Evolutionary conservation across 2,888 invertebrate species (phyloP).

Genomic region (Microctonus brassicae): DNA sequence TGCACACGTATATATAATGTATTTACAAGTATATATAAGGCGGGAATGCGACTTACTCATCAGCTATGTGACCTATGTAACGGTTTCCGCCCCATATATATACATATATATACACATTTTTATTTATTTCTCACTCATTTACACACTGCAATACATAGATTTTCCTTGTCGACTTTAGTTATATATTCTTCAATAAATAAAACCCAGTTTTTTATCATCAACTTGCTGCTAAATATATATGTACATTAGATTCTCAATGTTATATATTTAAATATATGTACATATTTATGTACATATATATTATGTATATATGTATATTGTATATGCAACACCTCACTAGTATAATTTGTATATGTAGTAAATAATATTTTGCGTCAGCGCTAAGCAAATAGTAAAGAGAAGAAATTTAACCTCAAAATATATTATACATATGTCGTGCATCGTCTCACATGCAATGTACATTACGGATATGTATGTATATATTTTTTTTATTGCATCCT

Average conservation of each 20-base stretch:
- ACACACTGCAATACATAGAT: too few species aligned
- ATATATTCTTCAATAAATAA: too few species aligned
- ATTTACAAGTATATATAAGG: not conserved
- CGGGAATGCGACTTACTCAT: conserved; percentile 25
- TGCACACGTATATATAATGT: too few species aligned
- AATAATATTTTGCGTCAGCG: not conserved
- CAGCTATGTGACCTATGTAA: conserved; percentile 38
- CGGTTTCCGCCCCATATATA: conserved; percentile 36
- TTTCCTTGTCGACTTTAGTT: too few species aligned
- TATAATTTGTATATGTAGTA: too few species aligned
- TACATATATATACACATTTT: too few species aligned
- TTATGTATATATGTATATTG: too few species aligned
- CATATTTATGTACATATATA: not conserved
- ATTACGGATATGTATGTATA: not conserved
- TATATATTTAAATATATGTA: not conserved
- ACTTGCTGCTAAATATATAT: too few species aligned
- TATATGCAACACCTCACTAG: too few species aligned
- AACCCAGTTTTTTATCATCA: too few species aligned
- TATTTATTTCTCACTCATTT: conserved; percentile 1
- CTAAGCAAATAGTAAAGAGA: not conserved
- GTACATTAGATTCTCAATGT: too few species aligned
- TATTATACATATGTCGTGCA: not conserved
- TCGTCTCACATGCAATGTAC: not conserved
- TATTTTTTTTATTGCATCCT: not conserved
- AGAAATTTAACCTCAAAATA: not conserved